Base-by-base conservation (phyloP, 2,888 invertebrate species). In the Meloe dianella region DNA sequence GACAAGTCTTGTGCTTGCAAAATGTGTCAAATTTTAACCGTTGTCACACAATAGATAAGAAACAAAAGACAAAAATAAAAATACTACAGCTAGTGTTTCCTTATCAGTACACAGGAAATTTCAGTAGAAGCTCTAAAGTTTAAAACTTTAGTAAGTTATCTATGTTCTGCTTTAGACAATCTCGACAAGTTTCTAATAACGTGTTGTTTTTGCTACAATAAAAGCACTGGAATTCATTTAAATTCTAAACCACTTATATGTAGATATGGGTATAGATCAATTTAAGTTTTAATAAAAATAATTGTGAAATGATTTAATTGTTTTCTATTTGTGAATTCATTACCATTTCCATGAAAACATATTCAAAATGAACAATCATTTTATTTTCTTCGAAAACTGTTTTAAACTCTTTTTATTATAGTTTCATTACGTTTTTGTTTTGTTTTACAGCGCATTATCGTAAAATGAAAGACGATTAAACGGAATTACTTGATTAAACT, bases 21-120 rank as follows among this genome's bases (percentile, higher is more conserved):
- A 41, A n/a, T 1, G 1, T 7, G 17, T 35, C 41, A 47, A 56
- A 41, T 47, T 58, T 57, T 61, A 61, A 22, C 10, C 6, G 57
- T 57, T 56, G 20, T 35, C 17, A 20, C 27, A 62, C n/a, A 62
- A 54, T 59, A 59, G 35, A 24, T 22, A 35, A 58, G 62, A 51
- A 20, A 54, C 32, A 38, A 38, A 20, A n/a, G 8, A 61, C 27
- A 32, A 20, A 59, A 60, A 51, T 32, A 47, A 63, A 65, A 65
- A 60, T 62, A 41, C 17, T 67, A 67, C 47, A 59, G 67, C 62
- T 59, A 57, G 59, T 67, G 63, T 65, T 68, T 54, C 58, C 65
- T 68, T 68, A 68, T 68, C 68, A 64, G 64, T 57, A 60, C 30
- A 60, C 62, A 47, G 61, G 61, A 60, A 62, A 68, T 62, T 65